Base-by-base conservation (phyloP, 2,113 vertebrate genomes). In the Tetraodon nigroviridis region DNA sequence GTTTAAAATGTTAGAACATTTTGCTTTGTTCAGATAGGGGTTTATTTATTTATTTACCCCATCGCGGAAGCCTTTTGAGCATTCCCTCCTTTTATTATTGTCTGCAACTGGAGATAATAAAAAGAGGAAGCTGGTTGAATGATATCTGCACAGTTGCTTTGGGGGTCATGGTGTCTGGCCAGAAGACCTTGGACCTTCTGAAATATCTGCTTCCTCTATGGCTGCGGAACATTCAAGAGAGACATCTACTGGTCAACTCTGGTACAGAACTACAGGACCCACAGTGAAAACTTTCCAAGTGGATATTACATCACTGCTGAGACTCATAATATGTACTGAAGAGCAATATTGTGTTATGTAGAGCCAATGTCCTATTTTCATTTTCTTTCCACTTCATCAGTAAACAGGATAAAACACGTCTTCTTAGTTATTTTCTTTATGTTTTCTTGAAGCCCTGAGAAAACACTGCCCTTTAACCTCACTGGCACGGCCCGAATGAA, bases 401-500 rank as follows among this genome's bases (percentile, higher is more conserved):
- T 45, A 1, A 58, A 64, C 44, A 6, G 16, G 22, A 3, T 20
- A 46, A 52, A 44, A 53, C 14, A 0, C 42, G 16, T 51, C 61
- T 3, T 44, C 2, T 55, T 53, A 49, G 15, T 47, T 21, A 13
- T 64, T 59, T 75, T 37, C 68, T 51, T 57, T 62, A 20, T 54
- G 44, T 69, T 73, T 69, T 75, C 64, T 72, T 61, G 47, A 66
- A 70, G 61, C 24, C 86, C 79, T 89, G 87, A 88, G 87, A 89
- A 89, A 84, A 84, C 66, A 32, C 63, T 81, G 83, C 66, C 74
- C 86, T 74, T 61, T 81, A 79, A 81, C 81, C 84, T n/a, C 66
- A 48, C 75, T 88, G 87, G 87, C 86, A 89, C 40, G 63, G 77
- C 20, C 74, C 64, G 58, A 88, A 88, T 74, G 65, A 65, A 84